Evolutionary conservation across 2,113 vertebrate genomes (phyloP).

Genomic region (Channa argus): DNA sequence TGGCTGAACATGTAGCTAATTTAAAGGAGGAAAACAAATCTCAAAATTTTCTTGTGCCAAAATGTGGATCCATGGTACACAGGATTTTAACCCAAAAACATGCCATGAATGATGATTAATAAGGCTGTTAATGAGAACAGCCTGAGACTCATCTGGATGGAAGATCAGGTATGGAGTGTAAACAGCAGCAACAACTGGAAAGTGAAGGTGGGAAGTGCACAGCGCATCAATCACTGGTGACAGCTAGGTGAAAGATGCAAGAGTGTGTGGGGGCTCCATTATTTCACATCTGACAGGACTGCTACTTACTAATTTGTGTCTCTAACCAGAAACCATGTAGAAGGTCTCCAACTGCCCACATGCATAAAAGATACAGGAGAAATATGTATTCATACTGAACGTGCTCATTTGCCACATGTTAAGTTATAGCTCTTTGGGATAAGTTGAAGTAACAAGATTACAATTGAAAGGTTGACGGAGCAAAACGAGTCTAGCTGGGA

Average conservation of each 20-base stretch:
- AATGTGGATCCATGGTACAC: background rate
- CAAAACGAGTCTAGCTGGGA: background rate
- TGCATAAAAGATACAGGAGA: background rate
- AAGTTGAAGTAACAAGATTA: background rate
- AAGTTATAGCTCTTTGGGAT: background rate
- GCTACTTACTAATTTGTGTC: conserved; percentile 53
- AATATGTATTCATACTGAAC: too few relatives aligned
- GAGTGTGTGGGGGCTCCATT: conserved; percentile 47
- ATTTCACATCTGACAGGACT: conserved; percentile 44
- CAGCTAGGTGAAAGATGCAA: conserved; percentile 63
- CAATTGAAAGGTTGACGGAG: background rate
- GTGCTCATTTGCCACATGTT: too few relatives aligned
- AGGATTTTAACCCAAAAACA: conserved; percentile 61
- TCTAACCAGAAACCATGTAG: conserved; percentile 18
- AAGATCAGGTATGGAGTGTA: conserved; percentile 41
- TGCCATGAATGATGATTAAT: conserved; percentile 72
- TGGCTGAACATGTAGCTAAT: conserved; percentile 12
- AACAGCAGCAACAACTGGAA: conserved; percentile 41
- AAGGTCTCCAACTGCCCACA: background rate
- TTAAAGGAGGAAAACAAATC: conserved; percentile 13
- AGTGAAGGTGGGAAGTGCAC: conserved; percentile 54
- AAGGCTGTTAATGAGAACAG: conserved; percentile 63
- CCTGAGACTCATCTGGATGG: conserved; percentile 51
- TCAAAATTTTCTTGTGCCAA: background rate
- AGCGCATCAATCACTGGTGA: conserved; percentile 81